Evolutionary conservation across 2,888 invertebrate species (phyloP).

Genomic region (Ochropacha duplaris): DNA sequence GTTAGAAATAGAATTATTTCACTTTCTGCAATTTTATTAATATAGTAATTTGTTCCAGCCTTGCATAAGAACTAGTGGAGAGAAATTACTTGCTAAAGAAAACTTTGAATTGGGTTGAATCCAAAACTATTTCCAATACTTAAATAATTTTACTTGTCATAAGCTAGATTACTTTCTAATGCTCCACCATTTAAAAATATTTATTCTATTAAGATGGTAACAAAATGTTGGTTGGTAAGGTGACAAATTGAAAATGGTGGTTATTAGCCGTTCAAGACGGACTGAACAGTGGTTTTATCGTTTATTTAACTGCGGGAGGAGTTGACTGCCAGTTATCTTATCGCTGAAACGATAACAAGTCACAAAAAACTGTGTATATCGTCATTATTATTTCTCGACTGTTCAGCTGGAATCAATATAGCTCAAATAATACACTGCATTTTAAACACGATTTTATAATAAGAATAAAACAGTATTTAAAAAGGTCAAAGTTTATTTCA

Average conservation of each 20-base stretch:
- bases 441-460: background rate
- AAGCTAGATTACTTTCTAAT: no score
- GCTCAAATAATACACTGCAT: background rate
- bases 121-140: no score
- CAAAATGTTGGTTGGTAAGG: background rate
- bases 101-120: no score
- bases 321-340: constrained; percentile 50
- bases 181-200: no score
- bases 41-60: no score
- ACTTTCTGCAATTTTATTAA: no score
- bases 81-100: no score
- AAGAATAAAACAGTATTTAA: background rate
- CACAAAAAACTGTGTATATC: constrained; percentile 16
- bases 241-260: constrained; percentile 2
- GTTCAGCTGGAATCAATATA: background rate
- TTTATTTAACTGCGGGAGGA: constrained; percentile 38
- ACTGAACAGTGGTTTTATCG: constrained; percentile 24
- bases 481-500: background rate
- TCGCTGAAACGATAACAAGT: constrained; percentile 28
- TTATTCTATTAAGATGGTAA: background rate
- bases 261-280: background rate
- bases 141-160: no score
- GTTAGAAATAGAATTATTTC: no score
- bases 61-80: no score
- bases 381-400: background rate